phyloP scores from a whole-genome alignment of 2,113 vertebrate species.

The Thamnaconus septentrionalis region DNA sequence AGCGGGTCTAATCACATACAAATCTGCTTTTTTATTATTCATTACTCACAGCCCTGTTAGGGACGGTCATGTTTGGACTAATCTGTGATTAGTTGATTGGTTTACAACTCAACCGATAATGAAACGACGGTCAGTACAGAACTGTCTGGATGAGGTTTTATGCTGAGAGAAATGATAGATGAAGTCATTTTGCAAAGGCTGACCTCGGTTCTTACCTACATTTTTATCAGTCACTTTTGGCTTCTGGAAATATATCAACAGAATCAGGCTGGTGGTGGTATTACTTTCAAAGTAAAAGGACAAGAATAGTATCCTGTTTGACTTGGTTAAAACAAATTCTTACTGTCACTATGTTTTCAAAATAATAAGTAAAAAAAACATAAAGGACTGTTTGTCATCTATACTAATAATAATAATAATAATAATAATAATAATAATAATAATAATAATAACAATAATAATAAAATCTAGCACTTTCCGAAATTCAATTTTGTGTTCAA shows the following conservation, averaged over 20 bases:
- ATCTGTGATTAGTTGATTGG: conserved; percentile 69
- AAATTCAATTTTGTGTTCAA: too few relatives aligned
- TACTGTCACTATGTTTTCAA: too few relatives aligned
- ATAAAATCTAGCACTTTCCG: too few relatives aligned
- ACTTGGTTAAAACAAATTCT: neutral
- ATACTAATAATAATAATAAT: too few relatives aligned
- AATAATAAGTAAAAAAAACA: too few relatives aligned
- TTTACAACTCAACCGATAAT: conserved; percentile 66
- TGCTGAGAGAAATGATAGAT: conserved; percentile 37
- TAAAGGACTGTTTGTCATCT: neutral
- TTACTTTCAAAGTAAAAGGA: neutral
- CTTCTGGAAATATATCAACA: conserved; percentile 23
- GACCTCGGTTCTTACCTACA: conserved; percentile 27
- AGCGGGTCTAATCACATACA: conserved; percentile 69
- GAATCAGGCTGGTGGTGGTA: conserved; percentile 4
- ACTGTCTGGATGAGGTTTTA: conserved; percentile 38
- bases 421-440: too few relatives aligned
- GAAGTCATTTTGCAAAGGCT: conserved; percentile 28
- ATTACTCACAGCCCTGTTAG: conserved; percentile 65
- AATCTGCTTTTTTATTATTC: conserved; percentile 53
- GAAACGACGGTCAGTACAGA: conserved; percentile 36
- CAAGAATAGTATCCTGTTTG: neutral
- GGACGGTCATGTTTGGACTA: conserved; percentile 48
- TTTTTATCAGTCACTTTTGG: conserved; percentile 31
- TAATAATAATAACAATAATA: too few relatives aligned